Conservation (phyloP, 2,797 vertebrate species). For the Adrianichthys oophorus region DNA sequence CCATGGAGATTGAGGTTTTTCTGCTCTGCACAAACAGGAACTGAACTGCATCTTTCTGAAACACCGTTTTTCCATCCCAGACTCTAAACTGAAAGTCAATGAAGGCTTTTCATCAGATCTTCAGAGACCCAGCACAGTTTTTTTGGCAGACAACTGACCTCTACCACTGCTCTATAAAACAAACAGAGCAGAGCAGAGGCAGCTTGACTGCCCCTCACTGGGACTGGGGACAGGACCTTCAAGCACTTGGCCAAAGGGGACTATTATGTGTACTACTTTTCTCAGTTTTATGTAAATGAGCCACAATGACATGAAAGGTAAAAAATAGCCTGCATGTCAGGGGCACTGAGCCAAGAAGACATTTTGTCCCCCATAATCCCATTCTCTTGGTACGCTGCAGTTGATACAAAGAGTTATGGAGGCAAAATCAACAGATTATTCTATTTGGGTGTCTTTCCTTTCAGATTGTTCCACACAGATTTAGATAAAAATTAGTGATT, state of each 20-base stretch:
- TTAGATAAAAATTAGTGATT: background rate
- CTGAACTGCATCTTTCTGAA: too few species aligned
- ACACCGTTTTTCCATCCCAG: too few species aligned
- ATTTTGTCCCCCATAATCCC: slow-evolving; percentile 56
- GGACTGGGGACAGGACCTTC: slow-evolving; percentile 72
- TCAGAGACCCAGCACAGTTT: slow-evolving; percentile 62
- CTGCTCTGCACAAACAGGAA: slow-evolving; percentile 6
- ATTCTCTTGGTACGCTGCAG: slow-evolving; percentile 47
- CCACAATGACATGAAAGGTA: slow-evolving; percentile 56
- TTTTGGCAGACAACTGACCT: slow-evolving; percentile 60
- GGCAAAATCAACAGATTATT: slow-evolving; percentile 46
- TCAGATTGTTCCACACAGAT: slow-evolving; percentile 27
- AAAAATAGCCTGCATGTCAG: slow-evolving; percentile 63
- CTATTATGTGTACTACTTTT: slow-evolving; percentile 60
- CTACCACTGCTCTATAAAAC: slow-evolving; percentile 76
- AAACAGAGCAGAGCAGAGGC: slow-evolving; percentile 80
- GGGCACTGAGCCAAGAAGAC: slow-evolving; percentile 68
- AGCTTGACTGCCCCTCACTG: slow-evolving; percentile 70
- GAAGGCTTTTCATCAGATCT: slow-evolving; percentile 53
- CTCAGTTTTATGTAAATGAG: slow-evolving; percentile 65
- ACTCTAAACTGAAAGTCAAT: slow-evolving; percentile 27
- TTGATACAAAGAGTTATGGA: slow-evolving; percentile 31
- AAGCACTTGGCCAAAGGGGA: slow-evolving; percentile 69
- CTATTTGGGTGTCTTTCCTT: slow-evolving; percentile 45
- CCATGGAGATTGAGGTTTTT: slow-evolving; percentile 57